These are phyloP conservation scores for Iselma pallidipennis DNA, from an alignment of 2,888 invertebrate genomes.

Conservation along the genomic window DNA sequence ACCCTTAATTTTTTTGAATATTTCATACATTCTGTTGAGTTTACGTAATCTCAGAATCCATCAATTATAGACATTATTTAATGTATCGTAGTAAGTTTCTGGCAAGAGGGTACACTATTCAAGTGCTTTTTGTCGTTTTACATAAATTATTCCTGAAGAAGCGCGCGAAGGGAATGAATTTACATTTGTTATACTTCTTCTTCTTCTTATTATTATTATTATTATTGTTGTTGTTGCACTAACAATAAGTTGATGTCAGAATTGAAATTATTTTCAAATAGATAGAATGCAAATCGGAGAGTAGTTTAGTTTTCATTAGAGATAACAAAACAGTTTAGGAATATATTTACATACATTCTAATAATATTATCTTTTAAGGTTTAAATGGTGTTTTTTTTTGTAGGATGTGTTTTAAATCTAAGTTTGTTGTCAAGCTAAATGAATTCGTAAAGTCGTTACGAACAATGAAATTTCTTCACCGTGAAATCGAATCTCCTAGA, in stretches of 20 bases:
- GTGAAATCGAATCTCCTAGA: neutral
- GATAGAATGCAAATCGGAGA: neutral
- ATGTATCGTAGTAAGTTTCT: neutral
- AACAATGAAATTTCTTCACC: neutral
- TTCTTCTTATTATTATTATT: neutral
- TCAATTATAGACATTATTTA: neutral
- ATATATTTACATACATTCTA: neutral
- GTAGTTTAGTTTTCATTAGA: neutral
- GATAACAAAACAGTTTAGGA: neutral
- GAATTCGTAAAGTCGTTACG: neutral
- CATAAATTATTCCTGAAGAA: neutral
- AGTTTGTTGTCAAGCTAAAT: neutral
- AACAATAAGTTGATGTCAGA: neutral
- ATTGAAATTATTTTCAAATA: neutral
- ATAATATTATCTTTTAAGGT: too few species aligned
- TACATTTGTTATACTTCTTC: neutral
- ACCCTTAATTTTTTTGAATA: neutral
- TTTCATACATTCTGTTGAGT: neutral
- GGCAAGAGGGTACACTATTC: too few species aligned
- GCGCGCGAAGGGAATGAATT: neutral
- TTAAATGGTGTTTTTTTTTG: neutral
- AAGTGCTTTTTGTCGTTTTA: neutral
- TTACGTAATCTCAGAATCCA: neutral
- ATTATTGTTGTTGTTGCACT: neutral
- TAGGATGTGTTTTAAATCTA: neutral